A percentile compares a stretch with the other conserved stretches of the same genome.
These are phyloP conservation scores for Galago senegalensis DNA, from an alignment of 2,797 vertebrate species.

Conservation along the genomic window DNA sequence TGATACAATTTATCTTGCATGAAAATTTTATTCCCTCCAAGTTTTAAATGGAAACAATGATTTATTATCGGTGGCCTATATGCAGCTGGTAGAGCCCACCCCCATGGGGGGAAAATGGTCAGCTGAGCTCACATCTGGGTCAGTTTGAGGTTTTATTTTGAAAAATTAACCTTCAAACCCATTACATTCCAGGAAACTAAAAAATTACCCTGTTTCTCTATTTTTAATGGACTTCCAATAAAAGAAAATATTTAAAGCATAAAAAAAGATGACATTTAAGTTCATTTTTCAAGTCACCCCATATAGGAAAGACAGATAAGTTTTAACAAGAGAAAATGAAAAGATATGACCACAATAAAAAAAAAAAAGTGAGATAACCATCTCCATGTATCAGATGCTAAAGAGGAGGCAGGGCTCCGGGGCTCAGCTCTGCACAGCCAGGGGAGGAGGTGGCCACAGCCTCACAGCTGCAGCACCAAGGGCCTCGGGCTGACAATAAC, in stretches of 20 bases:
- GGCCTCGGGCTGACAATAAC: neutral
- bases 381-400: neutral
- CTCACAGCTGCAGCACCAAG: neutral
- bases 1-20: neutral
- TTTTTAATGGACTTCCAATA: constrained; percentile 52
- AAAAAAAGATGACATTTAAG: constrained; percentile 23
- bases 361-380: neutral
- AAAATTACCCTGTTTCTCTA: constrained; percentile 23
- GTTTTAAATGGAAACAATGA: neutral
- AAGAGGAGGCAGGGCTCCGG: neutral
- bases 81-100: neutral
- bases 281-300: constrained; percentile 8
- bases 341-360: neutral
- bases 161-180: constrained; percentile 61
- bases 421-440: accelerated
- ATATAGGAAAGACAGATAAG: neutral
- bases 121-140: constrained; percentile 11
- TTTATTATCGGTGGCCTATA: neutral
- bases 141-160: constrained; percentile 19
- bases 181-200: constrained; percentile 63
- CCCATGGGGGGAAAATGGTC: accelerated
- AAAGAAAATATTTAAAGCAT: constrained; percentile 57
- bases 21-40: neutral
- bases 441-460: neutral
- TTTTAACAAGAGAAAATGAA: constrained; percentile 21